Base-by-base conservation (phyloP, 2,797 vertebrate species). In the Sphaeramia orbicularis region DNA sequence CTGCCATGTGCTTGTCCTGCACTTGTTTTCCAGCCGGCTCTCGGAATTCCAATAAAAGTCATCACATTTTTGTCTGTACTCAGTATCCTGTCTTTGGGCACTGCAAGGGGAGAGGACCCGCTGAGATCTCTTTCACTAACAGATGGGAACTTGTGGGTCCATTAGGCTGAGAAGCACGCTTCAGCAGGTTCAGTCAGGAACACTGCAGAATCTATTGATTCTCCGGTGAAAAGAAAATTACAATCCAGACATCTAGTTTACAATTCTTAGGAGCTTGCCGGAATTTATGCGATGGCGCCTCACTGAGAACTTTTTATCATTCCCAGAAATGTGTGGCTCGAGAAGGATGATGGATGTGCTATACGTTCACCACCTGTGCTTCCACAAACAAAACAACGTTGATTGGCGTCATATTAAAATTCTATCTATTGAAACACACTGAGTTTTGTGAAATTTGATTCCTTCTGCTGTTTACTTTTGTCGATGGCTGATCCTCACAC, bases 131-230 rank as follows among this genome's bases (percentile, higher is more conserved):
- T 89, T 88, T 87, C 84, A 65, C 89, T 86, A 90, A 85, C 93
- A 93, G 92, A 91, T 92, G 93, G 91, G 81, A 89, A 83, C 76
- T 89, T 90, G 86, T 30, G 58, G 91, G 85, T 86, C 90, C 92
- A 93, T 94, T 93, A 93, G 83, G 78, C 87, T 56, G 81, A 86
- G 89, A 40, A 41, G 68, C 83, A 86, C 69, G 84, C 88, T 89
- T 83, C 89, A 82, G 83, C 78, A 75, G 81, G 60, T 88, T 77
- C 65, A 85, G 91, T 92, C 86, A 89, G 87, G 88, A 93, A 76
- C 18, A 63, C 84, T 51, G 83, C 85, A 75, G 74, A 90, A 85
- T 83, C 86, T 76, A 90, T 91, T 89, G 91, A 91, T 92, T 92
- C 85, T 88, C 69, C 18, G 52, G 71, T 77, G 67, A 87, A 86